Percentiles rank a stretch among this genome's conserved stretches.
phyloP scores from a whole-genome alignment of 2,113 vertebrate genomes.

The Hemicordylus capensis region DNA sequence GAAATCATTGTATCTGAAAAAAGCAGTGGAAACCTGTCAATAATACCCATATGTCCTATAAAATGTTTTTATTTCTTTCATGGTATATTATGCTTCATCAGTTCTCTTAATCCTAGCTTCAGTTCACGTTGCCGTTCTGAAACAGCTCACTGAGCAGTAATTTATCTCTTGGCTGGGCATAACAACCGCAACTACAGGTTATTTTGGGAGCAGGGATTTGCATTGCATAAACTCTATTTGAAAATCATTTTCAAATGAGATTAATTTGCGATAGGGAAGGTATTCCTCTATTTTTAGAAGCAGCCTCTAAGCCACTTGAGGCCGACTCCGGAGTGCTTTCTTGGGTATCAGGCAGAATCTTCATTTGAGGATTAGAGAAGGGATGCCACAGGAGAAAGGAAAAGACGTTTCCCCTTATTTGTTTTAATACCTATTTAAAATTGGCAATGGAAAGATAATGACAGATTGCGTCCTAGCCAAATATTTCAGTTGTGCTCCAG shows the following conservation, averaged over 20 bases:
- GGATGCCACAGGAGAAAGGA: constrained; percentile 55
- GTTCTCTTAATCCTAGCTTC: constrained; percentile 65
- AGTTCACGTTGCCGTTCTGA: constrained; percentile 54
- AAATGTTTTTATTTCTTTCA: constrained; percentile 74
- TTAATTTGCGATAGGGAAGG: constrained; percentile 70
- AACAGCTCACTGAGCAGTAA: constrained; percentile 71
- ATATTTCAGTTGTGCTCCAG: constrained; percentile 60
- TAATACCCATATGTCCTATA: constrained; percentile 61
- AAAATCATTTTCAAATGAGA: constrained; percentile 73
- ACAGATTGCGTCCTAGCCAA: constrained; percentile 62
- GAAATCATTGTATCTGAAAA: constrained; percentile 56
- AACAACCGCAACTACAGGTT: constrained; percentile 67
- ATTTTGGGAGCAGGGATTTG: constrained; percentile 66
- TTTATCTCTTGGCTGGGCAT: constrained; percentile 67
- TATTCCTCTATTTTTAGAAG: constrained; percentile 70
- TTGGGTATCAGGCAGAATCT: constrained; percentile 56
- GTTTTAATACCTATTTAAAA: constrained; percentile 70
- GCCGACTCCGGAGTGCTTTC: constrained; percentile 58
- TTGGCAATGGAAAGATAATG: constrained; percentile 65
- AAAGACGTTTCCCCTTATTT: constrained; percentile 54
- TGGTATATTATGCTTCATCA: constrained; percentile 63
- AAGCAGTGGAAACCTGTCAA: constrained; percentile 63
- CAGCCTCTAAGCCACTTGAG: constrained; percentile 58
- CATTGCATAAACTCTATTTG: constrained; percentile 70
- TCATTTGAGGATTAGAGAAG: constrained; percentile 62